Percentiles rank a stretch among this genome's conserved stretches.
Evolutionary conservation across 1,140 invertebrate genomes (phyloP).

Genomic region (Drosophila murphyi): DNA sequence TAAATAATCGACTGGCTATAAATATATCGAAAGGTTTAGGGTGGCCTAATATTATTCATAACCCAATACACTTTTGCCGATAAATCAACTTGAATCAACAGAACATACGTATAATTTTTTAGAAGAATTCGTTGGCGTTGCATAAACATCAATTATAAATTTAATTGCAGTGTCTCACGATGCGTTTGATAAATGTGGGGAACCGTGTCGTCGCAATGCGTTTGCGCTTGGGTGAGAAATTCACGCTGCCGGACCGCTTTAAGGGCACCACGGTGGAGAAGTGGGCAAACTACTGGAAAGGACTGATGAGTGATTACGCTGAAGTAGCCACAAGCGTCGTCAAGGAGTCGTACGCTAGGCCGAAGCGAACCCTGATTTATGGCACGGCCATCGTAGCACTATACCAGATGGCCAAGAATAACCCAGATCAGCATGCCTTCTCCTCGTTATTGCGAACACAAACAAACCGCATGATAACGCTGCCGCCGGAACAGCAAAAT

Average conservation of each 20-base stretch:
- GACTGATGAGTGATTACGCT: conserved; percentile 86
- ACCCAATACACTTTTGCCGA: conserved; percentile 21
- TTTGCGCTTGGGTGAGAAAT: conserved; percentile 48
- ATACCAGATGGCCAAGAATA: conserved; percentile 53
- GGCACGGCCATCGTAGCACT: conserved; percentile 35
- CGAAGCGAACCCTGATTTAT: conserved; percentile 85
- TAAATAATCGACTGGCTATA: not conserved
- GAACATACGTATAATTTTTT: conserved; percentile 30
- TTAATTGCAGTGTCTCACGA: conserved; percentile 22
- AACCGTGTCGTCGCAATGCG: conserved; percentile 61
- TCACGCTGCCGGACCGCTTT: conserved; percentile 85
- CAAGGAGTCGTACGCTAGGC: conserved; percentile 86
- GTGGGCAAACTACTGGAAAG: conserved; percentile 88
- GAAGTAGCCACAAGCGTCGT: conserved; percentile 86
- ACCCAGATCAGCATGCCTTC: conserved; percentile 65
- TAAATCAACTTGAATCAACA: conserved; percentile 10
- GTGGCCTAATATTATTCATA: conserved; percentile 8
- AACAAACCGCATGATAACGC: conserved; percentile 88
- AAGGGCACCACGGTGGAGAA: conserved; percentile 88
- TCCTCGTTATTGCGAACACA: conserved; percentile 50
- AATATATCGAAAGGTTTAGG: conserved; percentile 23
- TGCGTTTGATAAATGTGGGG: conserved; percentile 60
- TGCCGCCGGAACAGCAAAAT: conserved; percentile 89
- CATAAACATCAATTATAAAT: conserved; percentile 43
- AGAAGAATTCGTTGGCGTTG: conserved; percentile 23